Base-by-base conservation (phyloP, 2,888 invertebrate species). In the Eulithis prunata region DNA sequence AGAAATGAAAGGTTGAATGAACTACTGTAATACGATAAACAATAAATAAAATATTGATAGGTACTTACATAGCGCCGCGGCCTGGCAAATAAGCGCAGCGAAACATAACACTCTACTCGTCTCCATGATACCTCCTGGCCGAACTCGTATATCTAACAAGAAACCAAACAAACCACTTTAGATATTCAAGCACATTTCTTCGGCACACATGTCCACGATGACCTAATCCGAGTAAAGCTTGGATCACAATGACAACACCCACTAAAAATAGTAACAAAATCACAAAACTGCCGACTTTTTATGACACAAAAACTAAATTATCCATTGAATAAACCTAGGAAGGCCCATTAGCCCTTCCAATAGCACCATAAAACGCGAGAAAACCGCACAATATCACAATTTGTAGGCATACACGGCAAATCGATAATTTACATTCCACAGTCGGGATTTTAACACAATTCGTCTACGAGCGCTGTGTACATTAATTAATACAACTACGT, bases 201-300 rank as follows among this genome's bases (percentile, higher is more conserved):
- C 87, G 86, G 87, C 85, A 91, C 91, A 91, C 90, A 90, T 91
- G 92, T 89, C 85, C 86, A 86, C 85, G 91, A 92, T 93, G 92
- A 93, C 90, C 92, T 92, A 92, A 93, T 91, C 90, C 88, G 85
- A 89, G 82, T 88, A 85, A 78, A 87, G 87, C 89, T 86, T 83
- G 81, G 66, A 78, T 82, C 82, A 86, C 86, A 90, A 90, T 93
- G 93, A 93, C 93, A 93, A 93, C 93, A 93, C 92, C 94, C 86
- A 94, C 93, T 89, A 93, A 94, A 91, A 95, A 95, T 85, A 95
- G 95, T 82, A 93, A 82, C 88, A 94, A 86, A 84, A 84, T 82
- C 85, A 87, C 80, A 78, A 79, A 83, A 84, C 80, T 82, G 78
- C 62, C 68, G 74, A 71, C 74, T 75, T 79, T 73, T 75, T 82